phyloP scores from a whole-genome alignment of 2,888 invertebrate species.

The Plebejus anna region DNA sequence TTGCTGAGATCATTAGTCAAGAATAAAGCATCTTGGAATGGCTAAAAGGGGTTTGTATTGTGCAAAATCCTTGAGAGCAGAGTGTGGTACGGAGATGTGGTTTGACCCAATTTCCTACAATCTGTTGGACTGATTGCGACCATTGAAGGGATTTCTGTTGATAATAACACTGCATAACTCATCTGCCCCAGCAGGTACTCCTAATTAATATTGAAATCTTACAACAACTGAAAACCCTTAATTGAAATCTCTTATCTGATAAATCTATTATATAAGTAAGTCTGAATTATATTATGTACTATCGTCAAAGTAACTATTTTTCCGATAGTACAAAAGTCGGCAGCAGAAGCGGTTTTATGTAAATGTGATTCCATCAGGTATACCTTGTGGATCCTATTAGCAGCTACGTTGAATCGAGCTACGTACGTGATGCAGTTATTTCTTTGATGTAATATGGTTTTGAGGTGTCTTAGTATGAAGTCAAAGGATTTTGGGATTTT shows the following conservation, averaged over 20 bases:
- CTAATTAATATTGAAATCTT: conserved; percentile 68
- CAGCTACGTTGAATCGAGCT: too few species aligned
- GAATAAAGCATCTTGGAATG: background rate
- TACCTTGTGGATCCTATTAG: too few species aligned
- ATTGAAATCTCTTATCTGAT: background rate
- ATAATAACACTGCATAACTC: conserved; percentile 12
- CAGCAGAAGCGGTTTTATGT: too few species aligned
- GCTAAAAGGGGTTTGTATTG: conserved; percentile 15
- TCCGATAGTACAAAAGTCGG: too few species aligned
- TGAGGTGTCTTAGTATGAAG: too few species aligned
- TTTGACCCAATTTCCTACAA: conserved; percentile 22
- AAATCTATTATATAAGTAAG: background rate
- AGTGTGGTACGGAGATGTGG: conserved; percentile 16
- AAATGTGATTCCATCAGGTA: too few species aligned
- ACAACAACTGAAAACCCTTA: conserved; percentile 62
- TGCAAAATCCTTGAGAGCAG: conserved; percentile 13
- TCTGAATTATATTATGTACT: too few species aligned
- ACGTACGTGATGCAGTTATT: too few species aligned
- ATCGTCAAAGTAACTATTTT: too few species aligned
- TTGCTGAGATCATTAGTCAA: background rate
- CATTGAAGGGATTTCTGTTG: conserved; percentile 17
- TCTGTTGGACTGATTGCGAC: conserved; percentile 14
- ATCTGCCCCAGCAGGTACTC: conserved; percentile 36
- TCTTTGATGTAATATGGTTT: too few species aligned
- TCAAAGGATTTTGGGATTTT: too few species aligned